phyloP scores from a whole-genome alignment of 37 sponge, comb jelly and placozoan genomes.

The Oscarella lobularis region DNA sequence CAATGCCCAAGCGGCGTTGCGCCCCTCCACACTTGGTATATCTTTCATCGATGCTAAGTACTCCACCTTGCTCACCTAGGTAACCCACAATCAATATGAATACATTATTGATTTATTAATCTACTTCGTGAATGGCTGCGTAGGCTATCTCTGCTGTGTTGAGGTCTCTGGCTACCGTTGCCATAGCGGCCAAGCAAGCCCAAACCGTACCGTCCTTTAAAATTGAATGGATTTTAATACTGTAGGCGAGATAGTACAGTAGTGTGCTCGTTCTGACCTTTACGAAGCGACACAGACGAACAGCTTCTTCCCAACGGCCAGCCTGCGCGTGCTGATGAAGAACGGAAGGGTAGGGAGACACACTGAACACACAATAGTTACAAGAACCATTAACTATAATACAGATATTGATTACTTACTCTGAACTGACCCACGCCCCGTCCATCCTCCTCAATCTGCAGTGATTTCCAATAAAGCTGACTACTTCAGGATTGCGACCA shows the following conservation, averaged over 20 bases:
- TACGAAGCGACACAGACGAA: conserved; percentile 77
- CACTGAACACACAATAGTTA: conserved; percentile 10
- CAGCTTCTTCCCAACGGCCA: conserved; percentile 48
- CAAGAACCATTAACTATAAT: background rate
- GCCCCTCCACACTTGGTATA: conserved; percentile 34
- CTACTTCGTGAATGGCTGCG: conserved; percentile 85
- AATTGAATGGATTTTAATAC: background rate
- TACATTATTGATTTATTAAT: background rate
- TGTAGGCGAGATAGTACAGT: no score
- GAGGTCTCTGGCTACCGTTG: conserved; percentile 54
- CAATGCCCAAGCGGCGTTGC: conserved; percentile 77
- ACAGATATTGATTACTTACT: conserved; percentile 23
- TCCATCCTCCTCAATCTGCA: conserved; percentile 71
- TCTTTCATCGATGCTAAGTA: conserved; percentile 50
- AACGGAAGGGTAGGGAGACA: conserved; percentile 79
- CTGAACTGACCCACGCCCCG: conserved; percentile 69
- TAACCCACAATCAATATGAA: background rate
- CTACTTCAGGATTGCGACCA: conserved; percentile 65
- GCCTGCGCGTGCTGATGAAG: conserved; percentile 46
- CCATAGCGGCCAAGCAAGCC: conserved; percentile 93
- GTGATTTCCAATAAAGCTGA: conserved; percentile 55
- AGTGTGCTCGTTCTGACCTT: no score
- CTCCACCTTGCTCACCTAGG: conserved; percentile 82
- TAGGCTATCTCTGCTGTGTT: conserved; percentile 79
- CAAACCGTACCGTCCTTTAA: conserved; percentile 69